A percentile compares a stretch with the other conserved stretches of the same genome.
Evolutionary conservation across 2,888 invertebrate species (phyloP).

Genomic region (Phymatocera aterrima): DNA sequence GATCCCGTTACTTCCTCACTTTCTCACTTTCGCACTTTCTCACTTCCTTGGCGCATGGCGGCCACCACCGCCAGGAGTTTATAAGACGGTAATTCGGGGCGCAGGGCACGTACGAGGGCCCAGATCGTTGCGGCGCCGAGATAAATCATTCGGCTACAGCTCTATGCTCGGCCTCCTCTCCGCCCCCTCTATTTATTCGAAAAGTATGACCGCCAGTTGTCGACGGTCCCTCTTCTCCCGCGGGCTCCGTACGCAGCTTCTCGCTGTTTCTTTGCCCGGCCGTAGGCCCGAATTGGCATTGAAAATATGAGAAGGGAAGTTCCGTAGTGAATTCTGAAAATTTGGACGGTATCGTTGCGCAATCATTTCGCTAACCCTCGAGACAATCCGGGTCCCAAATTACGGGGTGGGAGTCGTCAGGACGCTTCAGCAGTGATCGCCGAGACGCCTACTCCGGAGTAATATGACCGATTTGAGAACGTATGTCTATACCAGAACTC

Average conservation of each 20-base stretch:
- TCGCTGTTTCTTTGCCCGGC: too few relatives aligned
- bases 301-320: too few relatives aligned
- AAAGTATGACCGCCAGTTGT: too few relatives aligned
- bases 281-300: too few relatives aligned
- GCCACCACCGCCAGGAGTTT: conserved; percentile 66
- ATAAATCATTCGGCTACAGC: conserved; percentile 72
- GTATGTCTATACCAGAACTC: conserved; percentile 9
- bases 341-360: too few relatives aligned
- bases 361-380: too few relatives aligned
- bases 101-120: conserved; percentile 72
- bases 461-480: not conserved
- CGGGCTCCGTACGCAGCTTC: too few relatives aligned
- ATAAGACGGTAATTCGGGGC: conserved; percentile 75
- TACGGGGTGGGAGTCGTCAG: too few relatives aligned
- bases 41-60: conserved; percentile 37
- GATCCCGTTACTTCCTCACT: conserved; percentile 47
- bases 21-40: conserved; percentile 46
- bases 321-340: too few relatives aligned
- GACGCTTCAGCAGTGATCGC: not conserved
- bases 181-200: conserved; percentile 48
- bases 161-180: conserved; percentile 49
- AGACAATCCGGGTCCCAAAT: too few relatives aligned
- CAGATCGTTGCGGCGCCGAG: conserved; percentile 73
- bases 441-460: not conserved
- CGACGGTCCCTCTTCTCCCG: conserved; percentile 50